Evolutionary conservation across 2,113 vertebrate species (phyloP).

Genomic region (Mystacornis crossleyi): DNA sequence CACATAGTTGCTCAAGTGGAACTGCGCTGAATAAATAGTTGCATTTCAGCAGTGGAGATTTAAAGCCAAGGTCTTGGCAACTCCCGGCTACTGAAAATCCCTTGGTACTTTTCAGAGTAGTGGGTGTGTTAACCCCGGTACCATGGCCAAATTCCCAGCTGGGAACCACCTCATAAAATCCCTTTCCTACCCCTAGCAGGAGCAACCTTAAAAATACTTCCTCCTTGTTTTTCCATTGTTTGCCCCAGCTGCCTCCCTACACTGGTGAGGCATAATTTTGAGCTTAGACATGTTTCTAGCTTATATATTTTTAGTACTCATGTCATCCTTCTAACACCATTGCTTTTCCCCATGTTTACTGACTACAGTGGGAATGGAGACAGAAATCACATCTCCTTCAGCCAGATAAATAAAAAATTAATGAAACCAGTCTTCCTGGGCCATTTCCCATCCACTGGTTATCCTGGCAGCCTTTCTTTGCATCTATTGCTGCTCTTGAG

Average conservation of each 20-base stretch:
- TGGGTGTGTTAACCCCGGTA: conserved; percentile 16
- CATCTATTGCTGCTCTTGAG: background rate
- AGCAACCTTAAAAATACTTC: background rate
- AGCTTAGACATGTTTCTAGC: background rate
- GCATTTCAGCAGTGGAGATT: conserved; percentile 48
- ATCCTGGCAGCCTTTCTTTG: background rate
- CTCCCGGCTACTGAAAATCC: conserved; percentile 28
- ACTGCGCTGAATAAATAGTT: conserved; percentile 49
- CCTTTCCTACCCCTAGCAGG: background rate
- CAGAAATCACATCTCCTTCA: background rate
- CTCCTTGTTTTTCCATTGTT: background rate
- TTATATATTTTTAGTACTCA: background rate
- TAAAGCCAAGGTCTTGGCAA: conserved; percentile 34
- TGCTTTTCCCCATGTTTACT: background rate
- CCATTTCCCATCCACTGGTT: background rate
- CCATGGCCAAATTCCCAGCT: conserved; percentile 31
- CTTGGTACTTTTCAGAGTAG: conserved; percentile 5
- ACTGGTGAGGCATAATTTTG: background rate
- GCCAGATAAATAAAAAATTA: background rate
- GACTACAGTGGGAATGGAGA: background rate
- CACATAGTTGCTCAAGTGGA: conserved; percentile 51
- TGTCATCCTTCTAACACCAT: background rate
- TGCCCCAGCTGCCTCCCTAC: background rate
- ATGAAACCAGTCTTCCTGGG: background rate
- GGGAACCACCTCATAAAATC: conserved; percentile 19